These are phyloP conservation scores for Saxidomus purpurata DNA, from an alignment of 1,140 invertebrate species.

Conservation along the genomic window DNA sequence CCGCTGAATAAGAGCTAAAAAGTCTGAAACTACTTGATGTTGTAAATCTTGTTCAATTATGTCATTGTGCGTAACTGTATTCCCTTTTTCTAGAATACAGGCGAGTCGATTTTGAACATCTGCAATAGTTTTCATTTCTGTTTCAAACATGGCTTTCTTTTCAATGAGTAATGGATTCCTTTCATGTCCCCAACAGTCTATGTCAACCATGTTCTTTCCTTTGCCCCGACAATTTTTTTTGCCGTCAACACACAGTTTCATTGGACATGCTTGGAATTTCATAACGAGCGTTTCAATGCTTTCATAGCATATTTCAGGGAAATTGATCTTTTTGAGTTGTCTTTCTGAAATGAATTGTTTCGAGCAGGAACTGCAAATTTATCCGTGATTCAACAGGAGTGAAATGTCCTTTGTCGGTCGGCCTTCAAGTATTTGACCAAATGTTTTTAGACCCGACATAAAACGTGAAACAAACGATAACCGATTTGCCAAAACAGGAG, in stretches of 20 bases:
- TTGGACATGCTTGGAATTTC: background rate
- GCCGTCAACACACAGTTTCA: constrained; percentile 29
- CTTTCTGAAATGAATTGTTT: background rate
- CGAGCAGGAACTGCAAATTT: constrained; percentile 8
- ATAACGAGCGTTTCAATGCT: background rate
- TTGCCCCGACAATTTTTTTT: constrained; percentile 3
- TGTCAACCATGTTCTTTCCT: constrained; percentile 11
- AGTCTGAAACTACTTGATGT: background rate
- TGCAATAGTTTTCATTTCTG: background rate
- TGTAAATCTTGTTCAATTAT: too few species aligned
- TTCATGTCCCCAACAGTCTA: constrained; percentile 12
- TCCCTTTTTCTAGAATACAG: constrained; percentile 5
- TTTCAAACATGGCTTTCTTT: background rate
- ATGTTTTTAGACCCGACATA: background rate
- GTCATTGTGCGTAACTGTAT: background rate
- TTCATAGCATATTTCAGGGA: background rate
- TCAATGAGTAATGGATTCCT: background rate
- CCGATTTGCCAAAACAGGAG: too few species aligned
- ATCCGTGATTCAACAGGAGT: background rate
- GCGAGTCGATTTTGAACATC: background rate
- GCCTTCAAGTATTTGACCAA: background rate
- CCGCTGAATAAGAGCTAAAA: background rate
- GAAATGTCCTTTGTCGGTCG: background rate
- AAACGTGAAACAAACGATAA: too few species aligned
- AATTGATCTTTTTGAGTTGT: background rate